Evolutionary conservation across 2,888 invertebrate species (phyloP).

Genomic region (Cotesia congregata): DNA sequence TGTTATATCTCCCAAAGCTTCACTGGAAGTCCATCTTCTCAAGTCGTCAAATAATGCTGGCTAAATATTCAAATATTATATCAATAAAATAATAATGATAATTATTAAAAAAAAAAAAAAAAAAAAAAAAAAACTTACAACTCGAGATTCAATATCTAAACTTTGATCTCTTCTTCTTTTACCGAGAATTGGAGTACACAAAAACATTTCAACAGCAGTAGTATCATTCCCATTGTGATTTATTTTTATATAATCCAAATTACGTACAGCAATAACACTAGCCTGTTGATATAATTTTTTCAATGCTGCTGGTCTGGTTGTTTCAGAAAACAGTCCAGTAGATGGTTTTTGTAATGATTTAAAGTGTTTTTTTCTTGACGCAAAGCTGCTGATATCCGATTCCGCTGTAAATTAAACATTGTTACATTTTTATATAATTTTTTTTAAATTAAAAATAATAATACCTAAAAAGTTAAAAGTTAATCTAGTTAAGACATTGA

Average conservation of each 20-base stretch:
- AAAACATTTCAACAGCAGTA: constrained; percentile 78
- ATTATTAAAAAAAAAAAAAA: constrained; percentile 50
- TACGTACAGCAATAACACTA: constrained; percentile 78
- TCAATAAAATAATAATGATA: constrained; percentile 23
- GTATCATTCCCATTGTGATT: constrained; percentile 75
- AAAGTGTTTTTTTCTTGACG: constrained; percentile 83
- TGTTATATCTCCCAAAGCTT: constrained; percentile 86
- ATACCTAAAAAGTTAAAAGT: not conserved
- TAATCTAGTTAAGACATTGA: constrained; percentile 5
- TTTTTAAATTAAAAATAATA: not conserved
- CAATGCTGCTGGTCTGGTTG: constrained; percentile 82
- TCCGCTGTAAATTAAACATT: constrained; percentile 77
- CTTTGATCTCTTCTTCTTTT: constrained; percentile 79
- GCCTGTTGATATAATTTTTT: constrained; percentile 85
- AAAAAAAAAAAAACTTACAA: constrained; percentile 76
- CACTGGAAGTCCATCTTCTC: constrained; percentile 87
- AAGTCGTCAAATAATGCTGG: constrained; percentile 85
- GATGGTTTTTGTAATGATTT: constrained; percentile 79
- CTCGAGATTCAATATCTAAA: constrained; percentile 89
- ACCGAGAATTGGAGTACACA: constrained; percentile 86
- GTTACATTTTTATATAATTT: not conserved
- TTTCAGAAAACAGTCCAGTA: constrained; percentile 82
- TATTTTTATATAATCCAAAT: constrained; percentile 78
- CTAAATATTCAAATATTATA: constrained; percentile 71
- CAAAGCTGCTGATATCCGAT: constrained; percentile 91